Evolutionary conservation across 2,888 invertebrate genomes (phyloP).

Genomic region (Hirtodrosophila confusa): DNA sequence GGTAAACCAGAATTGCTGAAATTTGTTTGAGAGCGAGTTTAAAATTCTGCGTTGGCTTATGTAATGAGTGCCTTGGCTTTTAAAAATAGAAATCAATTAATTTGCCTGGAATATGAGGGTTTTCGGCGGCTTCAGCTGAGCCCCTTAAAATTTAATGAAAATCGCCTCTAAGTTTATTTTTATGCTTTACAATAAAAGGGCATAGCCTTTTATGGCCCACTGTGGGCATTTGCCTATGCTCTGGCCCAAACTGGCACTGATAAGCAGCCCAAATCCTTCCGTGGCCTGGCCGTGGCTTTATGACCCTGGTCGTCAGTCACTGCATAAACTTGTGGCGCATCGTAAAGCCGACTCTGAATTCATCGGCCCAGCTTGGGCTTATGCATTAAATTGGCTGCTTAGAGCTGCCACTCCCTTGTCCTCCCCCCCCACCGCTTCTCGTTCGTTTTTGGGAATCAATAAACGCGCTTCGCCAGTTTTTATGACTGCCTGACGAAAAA

Average conservation of each 20-base stretch:
- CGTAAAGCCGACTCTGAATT: constrained; percentile 51
- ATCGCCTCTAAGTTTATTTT: constrained; percentile 66
- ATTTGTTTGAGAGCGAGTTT: constrained; percentile 29
- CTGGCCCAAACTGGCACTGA: constrained; percentile 49
- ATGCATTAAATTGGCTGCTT: constrained; percentile 70
- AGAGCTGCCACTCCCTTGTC: constrained; percentile 14
- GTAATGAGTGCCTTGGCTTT: constrained; percentile 35
- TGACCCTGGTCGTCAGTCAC: constrained; percentile 56
- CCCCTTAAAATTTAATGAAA: constrained; percentile 67
- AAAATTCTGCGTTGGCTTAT: constrained; percentile 42
- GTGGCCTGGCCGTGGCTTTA: constrained; percentile 51
- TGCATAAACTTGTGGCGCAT: constrained; percentile 71
- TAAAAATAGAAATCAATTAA: constrained; percentile 62
- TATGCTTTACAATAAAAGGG: constrained; percentile 66
- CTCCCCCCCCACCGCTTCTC: neutral
- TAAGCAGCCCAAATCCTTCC: constrained; percentile 60
- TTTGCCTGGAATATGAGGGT: constrained; percentile 26
- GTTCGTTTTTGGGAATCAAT: constrained; percentile 52
- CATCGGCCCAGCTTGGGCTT: constrained; percentile 29
- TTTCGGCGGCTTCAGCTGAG: constrained; percentile 3
- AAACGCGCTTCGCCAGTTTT: constrained; percentile 69
- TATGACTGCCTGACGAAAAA: constrained; percentile 45
- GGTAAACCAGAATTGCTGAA: constrained; percentile 30
- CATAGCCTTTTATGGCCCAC: constrained; percentile 51
- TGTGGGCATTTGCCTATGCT: constrained; percentile 48